Evolutionary conservation across 2,113 vertebrate genomes (phyloP).

Genomic region (Pachypanchax playfairii): DNA sequence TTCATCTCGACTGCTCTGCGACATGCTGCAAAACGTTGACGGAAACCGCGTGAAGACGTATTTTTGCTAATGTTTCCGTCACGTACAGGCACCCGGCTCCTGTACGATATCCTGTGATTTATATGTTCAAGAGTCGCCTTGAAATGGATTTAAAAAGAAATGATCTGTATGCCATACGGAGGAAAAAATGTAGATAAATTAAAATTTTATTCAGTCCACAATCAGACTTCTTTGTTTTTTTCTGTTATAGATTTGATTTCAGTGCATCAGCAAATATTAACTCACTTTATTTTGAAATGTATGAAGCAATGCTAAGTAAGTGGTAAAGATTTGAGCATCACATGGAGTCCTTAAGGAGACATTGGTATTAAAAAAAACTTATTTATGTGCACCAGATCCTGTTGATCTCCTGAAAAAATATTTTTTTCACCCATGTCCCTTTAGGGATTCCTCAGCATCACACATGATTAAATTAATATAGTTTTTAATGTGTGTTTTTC

Average conservation of each 20-base stretch:
- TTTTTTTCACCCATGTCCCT: no score
- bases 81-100: conserved; percentile 67
- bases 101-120: conserved; percentile 78
- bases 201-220: conserved; percentile 72
- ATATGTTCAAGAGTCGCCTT: conserved; percentile 73
- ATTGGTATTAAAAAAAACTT: no score
- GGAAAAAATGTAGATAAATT: conserved; percentile 71
- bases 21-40: conserved; percentile 75
- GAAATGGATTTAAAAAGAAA: conserved; percentile 66
- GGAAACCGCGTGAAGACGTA: conserved; percentile 66
- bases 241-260: not conserved
- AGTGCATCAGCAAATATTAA: no score
- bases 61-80: conserved; percentile 77
- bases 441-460: no score
- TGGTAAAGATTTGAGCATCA: no score
- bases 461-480: no score
- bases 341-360: no score
- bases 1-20: conserved; percentile 47
- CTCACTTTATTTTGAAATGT: no score
- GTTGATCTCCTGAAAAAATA: no score
- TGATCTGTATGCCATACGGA: conserved; percentile 64
- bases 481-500: no score
- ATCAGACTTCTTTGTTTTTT: not conserved
- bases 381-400: no score
- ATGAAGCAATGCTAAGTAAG: not conserved